These are phyloP conservation scores for Alectura lathami DNA, from an alignment of 2,113 vertebrate species.

Conservation along the genomic window DNA sequence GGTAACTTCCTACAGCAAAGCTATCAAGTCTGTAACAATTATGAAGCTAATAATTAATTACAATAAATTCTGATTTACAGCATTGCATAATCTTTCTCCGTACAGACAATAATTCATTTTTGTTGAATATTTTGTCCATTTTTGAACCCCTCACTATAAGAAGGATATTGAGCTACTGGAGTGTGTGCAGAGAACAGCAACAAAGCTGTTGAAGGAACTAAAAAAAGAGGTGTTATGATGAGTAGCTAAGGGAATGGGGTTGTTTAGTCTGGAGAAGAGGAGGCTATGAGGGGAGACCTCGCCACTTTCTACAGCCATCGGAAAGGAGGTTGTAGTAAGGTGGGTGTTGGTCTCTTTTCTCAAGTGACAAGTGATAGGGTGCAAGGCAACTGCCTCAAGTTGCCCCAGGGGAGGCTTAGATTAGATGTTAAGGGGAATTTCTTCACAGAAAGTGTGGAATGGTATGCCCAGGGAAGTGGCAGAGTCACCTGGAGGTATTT, in stretches of 20 bases:
- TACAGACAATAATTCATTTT: not conserved
- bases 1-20: not conserved
- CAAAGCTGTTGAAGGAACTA: not conserved
- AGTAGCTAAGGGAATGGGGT: not conserved
- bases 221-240: not conserved
- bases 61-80: not conserved
- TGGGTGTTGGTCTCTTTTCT: no score
- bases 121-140: not conserved
- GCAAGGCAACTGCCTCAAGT: not conserved
- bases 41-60: not conserved
- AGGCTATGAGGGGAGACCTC: not conserved
- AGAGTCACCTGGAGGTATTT: not conserved
- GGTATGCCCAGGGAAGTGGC: not conserved
- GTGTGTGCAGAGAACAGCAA: not conserved
- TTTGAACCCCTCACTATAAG: not conserved
- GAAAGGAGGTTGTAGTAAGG: not conserved
- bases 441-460: not conserved
- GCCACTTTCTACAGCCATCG: not conserved
- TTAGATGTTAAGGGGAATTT: not conserved
- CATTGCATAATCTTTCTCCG: not conserved
- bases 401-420: not conserved
- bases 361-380: not conserved
- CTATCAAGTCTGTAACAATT: not conserved
- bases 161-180: not conserved
- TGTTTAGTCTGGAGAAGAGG: not conserved